Base-by-base conservation (phyloP, 2,797 vertebrate species). In the Acrossocheilus wenchowensis region DNA sequence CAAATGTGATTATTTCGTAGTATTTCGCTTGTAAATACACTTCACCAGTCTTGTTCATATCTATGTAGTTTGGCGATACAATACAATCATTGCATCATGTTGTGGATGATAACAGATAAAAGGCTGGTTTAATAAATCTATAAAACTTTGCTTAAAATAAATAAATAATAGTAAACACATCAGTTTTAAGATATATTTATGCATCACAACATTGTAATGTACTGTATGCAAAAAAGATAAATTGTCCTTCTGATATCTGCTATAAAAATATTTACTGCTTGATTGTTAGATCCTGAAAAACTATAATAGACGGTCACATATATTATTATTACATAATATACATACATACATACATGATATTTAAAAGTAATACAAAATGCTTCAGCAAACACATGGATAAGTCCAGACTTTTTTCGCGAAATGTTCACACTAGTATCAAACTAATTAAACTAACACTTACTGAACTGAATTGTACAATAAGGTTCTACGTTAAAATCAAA, bases 1-100 rank as follows among this genome's bases (percentile, higher is more conserved):
- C 92, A 92, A 92, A 11, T 41, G 50, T 82, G 71, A 73, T 60
- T 83, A 8, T 45, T 74, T 57, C 34, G 17, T 41, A 45, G 81
- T 34, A n/a, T 2, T 26, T n/a, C n/a, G 69, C 69, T 74, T 83
- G 81, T 48, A 83, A 74, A 83, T 62, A 34, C 69, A 62, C 11
- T 23, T 36, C 12, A 14, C 36, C n/a, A 15, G 12, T 2, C 7
- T 43, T 7, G 19, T 82, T 43, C 43, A 14, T 30, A 64, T 52
- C 17, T 75, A 7, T 50, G 15, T 8, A 52, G 50, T 17, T 52
- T 17, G 19, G 34, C 6, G 30, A 2, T 17, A 48, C 2, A 75
- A 11, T 8, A 41, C 36, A 71, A 39, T 34, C 5, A 75, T 52
- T 0, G 12, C 52, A n/a, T 48, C 43, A 73, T 12, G 12, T 4